Base-by-base conservation (phyloP, 2,888 invertebrate genomes). In the Diaperis boleti region DNA sequence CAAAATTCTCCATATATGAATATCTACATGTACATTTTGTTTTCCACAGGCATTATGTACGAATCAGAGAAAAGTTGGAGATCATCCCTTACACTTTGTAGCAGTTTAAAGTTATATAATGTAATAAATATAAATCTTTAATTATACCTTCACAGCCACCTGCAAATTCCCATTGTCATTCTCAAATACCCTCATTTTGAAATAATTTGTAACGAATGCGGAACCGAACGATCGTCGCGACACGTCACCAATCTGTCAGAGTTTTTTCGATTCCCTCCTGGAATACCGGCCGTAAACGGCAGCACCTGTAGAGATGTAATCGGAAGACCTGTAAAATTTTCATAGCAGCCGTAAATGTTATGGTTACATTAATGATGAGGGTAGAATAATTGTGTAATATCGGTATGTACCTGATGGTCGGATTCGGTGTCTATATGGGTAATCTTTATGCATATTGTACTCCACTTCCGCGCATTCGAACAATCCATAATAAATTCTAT, bases 361-460 rank as follows among this genome's bases (percentile, higher is more conserved):
- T 54, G 42, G 52, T 52, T 39, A n/a, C 35, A 50, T 54, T 54
- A 31, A 54, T 41, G 41, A 54, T 54, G 54, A 54, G 54, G 54
- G 54, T 42, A 54, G 39, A 54, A 29, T 54, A 54, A 54, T 54
- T 54, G 41, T 26, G 41, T 31, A 17, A 54, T 54, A 54, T 54
- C 29, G 54, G 54, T 42, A 39, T 42, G 41, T 54, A 54, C 31
- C 29, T 41, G 42, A 29, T 54, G 41, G 29, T 42, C 11, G 14
- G 52, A 37, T 41, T 54, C 22, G 14, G 54, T 39, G 52, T 8
- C 56, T 45, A 56, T 56, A 56, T 56, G 56, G 56, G 56, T 56
- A 56, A 56, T 56, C 44, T 56, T 56, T 56, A 56, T 56, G 56
- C 56, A 56, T 45, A 56, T 35, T 44, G 56, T 42, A 42, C 56